Evolutionary conservation across 2,797 vertebrate species (phyloP), one percentile per base, ranked within the genome.

Genomic region (Thaleichthys pacificus): DNA sequence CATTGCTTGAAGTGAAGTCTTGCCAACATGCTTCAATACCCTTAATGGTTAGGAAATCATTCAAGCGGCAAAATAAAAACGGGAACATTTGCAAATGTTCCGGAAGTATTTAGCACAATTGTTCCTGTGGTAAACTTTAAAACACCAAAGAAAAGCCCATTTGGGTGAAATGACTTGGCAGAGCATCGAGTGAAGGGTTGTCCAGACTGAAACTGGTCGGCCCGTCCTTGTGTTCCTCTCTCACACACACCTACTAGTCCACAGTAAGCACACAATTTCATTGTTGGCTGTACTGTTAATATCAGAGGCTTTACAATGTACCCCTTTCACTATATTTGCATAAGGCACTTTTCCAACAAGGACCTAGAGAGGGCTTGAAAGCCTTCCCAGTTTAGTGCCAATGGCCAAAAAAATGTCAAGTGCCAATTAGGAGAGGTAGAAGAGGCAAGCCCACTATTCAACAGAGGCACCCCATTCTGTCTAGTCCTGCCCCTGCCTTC

Each of bases 371-470:
- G 91, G 90, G 86, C 90, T 94, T 91, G 88, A 93, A 89, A 91
- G 88, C 90, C 86, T 87, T 89, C 89, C 92, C 90, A 91, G 91
- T 93, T 91, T 89, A 92, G 87, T 83, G 85, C 89, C 90, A 87
- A 80, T 89, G 88, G 88, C 85, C 85, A 89, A 89, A 92, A 93
- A 93, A 93, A 94, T 94, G 93, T 94, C 93, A 94, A 93, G 93
- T 93, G 91, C 91, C 92, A 93, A 94, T 94, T 94, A 94, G 90
- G 88, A 91, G 91, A 91, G 92, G 90, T 93, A 93, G 93, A 90
- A 47, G 12, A 14, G 42, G 42, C 42, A 47, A 47, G 8, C 42
- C 91, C 88, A 90, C 89, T 89, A 92, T 94, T 93, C 91, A 92
- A 80, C 74, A n/a, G 42, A 47, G 42, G 78, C 75, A 88, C 91